Evolutionary conservation across 1,140 invertebrate genomes (phyloP).

Genomic region (Pygmarrhopalites habei): DNA sequence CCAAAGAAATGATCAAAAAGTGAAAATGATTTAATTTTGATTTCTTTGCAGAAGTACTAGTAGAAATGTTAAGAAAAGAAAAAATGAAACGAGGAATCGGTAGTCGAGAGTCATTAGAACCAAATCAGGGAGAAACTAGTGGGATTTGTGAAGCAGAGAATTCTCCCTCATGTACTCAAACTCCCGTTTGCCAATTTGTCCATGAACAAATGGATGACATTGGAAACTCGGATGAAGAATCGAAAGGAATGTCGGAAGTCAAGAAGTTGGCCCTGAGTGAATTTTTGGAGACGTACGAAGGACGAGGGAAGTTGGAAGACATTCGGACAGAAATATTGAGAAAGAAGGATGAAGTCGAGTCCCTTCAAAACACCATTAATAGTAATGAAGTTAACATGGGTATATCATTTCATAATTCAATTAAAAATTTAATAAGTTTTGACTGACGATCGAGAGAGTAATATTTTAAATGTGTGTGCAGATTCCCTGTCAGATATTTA

Average conservation of each 20-base stretch:
- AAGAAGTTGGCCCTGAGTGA: constrained; percentile 10
- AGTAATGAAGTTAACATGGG: constrained; percentile 8
- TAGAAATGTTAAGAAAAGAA: constrained; percentile 24
- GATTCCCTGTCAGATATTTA: constrained; percentile 6
- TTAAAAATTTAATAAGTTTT: too few relatives aligned
- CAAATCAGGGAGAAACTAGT: too few relatives aligned
- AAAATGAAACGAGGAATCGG: constrained; percentile 9
- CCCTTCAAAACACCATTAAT: constrained; percentile 11
- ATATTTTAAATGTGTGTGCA: too few relatives aligned
- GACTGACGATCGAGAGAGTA: too few relatives aligned
- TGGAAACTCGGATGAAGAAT: neutral
- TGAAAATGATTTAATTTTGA: too few relatives aligned
- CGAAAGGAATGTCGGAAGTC: neutral
- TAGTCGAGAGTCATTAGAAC: neutral
- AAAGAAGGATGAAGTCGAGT: constrained; percentile 18
- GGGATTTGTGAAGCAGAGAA: neutral
- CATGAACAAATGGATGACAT: neutral
- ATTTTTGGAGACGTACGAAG: constrained; percentile 21
- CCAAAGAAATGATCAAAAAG: too few relatives aligned
- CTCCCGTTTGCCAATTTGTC: neutral
- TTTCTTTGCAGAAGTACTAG: constrained; percentile 21
- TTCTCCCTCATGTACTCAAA: neutral
- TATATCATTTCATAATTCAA: constrained; percentile 10
- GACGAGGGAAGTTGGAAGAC: constrained; percentile 9
- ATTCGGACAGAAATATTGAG: neutral